Conservation (phyloP, 2,797 vertebrate genomes). For the Myotis pilosus region DNA sequence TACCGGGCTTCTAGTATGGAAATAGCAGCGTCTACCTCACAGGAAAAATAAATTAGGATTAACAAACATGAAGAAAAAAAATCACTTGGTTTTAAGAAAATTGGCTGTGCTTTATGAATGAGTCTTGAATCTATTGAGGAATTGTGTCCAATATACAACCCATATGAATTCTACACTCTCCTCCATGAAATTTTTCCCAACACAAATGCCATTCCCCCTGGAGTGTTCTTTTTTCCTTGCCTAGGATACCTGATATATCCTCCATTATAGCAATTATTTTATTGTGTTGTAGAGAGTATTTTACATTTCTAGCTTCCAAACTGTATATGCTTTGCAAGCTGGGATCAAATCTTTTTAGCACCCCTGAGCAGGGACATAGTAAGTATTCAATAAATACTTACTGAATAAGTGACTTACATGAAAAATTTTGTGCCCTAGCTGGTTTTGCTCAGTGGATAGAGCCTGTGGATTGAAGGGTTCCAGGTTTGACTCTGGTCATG, state of each 20-base stretch:
- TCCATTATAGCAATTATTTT: not conserved
- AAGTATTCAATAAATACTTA: conserved; percentile 12
- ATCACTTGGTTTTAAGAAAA: not conserved
- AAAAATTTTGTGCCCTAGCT: not conserved
- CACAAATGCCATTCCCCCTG: too few species aligned
- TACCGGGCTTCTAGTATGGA: not conserved
- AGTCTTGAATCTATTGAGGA: not conserved
- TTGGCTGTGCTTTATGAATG: not conserved
- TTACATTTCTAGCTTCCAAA: not conserved
- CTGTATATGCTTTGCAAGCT: not conserved
- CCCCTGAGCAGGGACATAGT: not conserved
- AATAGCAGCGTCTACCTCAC: not conserved
- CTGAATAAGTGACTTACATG: not conserved
- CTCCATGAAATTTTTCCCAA: not conserved
- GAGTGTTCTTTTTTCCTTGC: not conserved
- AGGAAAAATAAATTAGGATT: not conserved
- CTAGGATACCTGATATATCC: not conserved
- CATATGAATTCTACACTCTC: not conserved
- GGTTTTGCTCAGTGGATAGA: too few species aligned
- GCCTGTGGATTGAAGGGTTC: too few species aligned
- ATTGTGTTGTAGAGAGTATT: not conserved
- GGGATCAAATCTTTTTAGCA: conserved; percentile 7
- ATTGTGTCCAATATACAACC: not conserved
- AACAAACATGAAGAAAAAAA: conserved; percentile 11
- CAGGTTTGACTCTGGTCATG: too few species aligned